Evolutionary conservation across 2,888 invertebrate genomes (phyloP).

Genomic region (Coenonympha glycerion): DNA sequence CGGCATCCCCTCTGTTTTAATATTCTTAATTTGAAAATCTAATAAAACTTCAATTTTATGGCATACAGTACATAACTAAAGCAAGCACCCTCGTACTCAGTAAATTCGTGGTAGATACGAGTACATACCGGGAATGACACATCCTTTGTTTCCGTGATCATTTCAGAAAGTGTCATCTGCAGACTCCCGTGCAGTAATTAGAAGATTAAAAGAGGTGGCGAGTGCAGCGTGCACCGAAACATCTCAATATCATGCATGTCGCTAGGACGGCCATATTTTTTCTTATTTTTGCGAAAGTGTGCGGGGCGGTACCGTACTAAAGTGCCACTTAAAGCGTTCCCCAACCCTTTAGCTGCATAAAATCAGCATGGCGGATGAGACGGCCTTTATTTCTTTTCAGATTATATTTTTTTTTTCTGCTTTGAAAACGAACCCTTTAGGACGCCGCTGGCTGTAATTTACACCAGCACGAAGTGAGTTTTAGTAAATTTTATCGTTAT

Average conservation of each 20-base stretch:
- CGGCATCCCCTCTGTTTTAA: no score
- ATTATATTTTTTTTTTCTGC: constrained; percentile 46
- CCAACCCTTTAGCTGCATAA: constrained; percentile 62
- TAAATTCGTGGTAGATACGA: not conserved
- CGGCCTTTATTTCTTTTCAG: constrained; percentile 52
- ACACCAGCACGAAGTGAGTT: constrained; percentile 53
- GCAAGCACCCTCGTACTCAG: not conserved
- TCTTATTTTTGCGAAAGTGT: constrained; percentile 45
- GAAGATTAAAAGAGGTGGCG: constrained; percentile 55
- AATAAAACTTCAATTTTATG: not conserved
- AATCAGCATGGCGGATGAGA: constrained; percentile 69
- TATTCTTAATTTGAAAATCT: no score
- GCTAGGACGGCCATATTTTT: constrained; percentile 53
- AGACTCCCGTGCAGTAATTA: constrained; percentile 45
- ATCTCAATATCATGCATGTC: constrained; percentile 36
- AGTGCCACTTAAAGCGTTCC: constrained; percentile 66
- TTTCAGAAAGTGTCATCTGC: constrained; percentile 30
- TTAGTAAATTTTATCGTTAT: constrained; percentile 42
- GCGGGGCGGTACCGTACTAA: constrained; percentile 61
- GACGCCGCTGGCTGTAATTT: constrained; percentile 61
- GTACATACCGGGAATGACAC: constrained; percentile 5
- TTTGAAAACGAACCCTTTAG: constrained; percentile 67
- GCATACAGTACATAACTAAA: not conserved
- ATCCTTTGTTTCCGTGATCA: constrained; percentile 25
- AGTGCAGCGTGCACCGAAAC: constrained; percentile 31